Base-by-base conservation (phyloP, 2,888 invertebrate species). In the Pristionchus exspectatus region DNA sequence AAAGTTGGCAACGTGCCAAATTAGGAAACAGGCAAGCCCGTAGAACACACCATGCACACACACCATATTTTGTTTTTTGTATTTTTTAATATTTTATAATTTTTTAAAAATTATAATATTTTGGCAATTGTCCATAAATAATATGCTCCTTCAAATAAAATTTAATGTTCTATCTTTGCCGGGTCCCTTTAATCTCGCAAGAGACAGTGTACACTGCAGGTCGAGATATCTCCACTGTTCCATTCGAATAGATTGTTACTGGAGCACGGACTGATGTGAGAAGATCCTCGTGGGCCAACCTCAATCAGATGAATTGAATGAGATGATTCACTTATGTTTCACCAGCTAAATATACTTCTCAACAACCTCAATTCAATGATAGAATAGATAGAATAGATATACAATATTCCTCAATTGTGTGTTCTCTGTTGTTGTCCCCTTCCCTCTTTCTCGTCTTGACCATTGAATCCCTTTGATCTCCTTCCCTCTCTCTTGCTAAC, bases 161-260 rank as follows among this genome's bases (percentile, higher is more conserved):
- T n/a, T n/a, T n/a, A n/a, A n/a, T n/a, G n/a, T n/a, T n/a, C n/a
- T n/a, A n/a, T n/a, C n/a, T n/a, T n/a, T n/a, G n/a, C n/a, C n/a
- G n/a, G n/a, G n/a, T n/a, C n/a, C n/a, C n/a, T n/a, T 87, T 87
- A 63, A 89, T 89, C 50, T 89, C 92, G 90, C 94, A 94, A 21
- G 92, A 92, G 14, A 94, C 94, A 0, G 94, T 94, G 88, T 94
- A 94, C 18, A 94, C 94, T 0, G 93, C 93, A 30, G 94, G 94
- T 89, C 93, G 92, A 66, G 92, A 91, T 12, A 93, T 92, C 87
- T 94, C 93, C 3, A 94, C 92, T 0, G 94, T 94, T 14, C 94
- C 94, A 91, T 94, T 94, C 30, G 89, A 24, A 88, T 91, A 92
- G 27, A 94, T 91, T 21, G 93, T 88, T 0, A 91, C 94, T 1